Base-by-base conservation (phyloP, 2,113 vertebrate genomes). In the Caranx ignobilis region DNA sequence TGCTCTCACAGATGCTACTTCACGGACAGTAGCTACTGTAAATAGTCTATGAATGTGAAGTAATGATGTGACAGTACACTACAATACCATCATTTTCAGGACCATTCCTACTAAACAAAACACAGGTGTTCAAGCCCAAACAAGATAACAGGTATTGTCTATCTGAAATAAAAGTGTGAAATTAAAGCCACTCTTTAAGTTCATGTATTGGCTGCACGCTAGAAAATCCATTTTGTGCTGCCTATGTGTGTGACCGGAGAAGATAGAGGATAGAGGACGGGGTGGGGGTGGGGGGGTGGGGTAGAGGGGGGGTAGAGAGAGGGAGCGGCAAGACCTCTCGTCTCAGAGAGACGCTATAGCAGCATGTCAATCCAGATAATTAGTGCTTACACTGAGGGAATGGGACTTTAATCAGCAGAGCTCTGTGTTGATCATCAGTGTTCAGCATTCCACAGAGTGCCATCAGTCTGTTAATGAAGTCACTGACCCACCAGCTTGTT, bases 361-460 rank as follows among this genome's bases (percentile, higher is more conserved):
- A 41, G 72, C 64, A 63, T 60, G 83, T 92, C 89, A 87, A 32
- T 87, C 80, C 26, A 32, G 72, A 84, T 91, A 88, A 93, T 92
- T 93, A 85, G 75, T 86, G 87, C 64, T 82, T 79, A 81, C 83
- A 82, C 85, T 77, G 82, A 89, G 78, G 80, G 70, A 89, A 88
- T 74, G 57, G 70, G 87, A 84, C 84, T 92, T 90, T 90, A 88
- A 91, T 92, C 90, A 91, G 88, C 64, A 69, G 68, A 79, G 75
- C 50, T 81, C 65, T 67, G 75, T 86, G 87, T 79, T 88, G 83
- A 90, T 93, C 80, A 83, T 85, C 77, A 79, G 78, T 71, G 84
- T 82, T 86, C 83, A 82, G 70, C 47, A 19, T 71, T 85, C 70
- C 78, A 84, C 72, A 47, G 52, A 86, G 76, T 19, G 6, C 67